Evolutionary conservation across 2,113 vertebrate genomes (phyloP), one percentile per base, ranked within the genome.

Genomic region (Anguilla rostrata): DNA sequence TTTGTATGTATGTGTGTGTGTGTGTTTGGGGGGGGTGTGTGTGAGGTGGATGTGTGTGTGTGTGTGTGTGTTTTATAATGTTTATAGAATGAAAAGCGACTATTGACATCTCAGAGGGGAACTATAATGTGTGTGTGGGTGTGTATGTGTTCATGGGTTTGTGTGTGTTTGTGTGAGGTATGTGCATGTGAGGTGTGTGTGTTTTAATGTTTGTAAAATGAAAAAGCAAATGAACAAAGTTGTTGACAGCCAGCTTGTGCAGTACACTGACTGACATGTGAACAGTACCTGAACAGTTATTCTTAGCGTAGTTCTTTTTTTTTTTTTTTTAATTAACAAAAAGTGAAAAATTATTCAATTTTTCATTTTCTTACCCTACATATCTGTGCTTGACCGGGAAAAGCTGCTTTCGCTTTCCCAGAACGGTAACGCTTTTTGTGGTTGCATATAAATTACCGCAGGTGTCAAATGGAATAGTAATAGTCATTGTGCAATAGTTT

Each of bases 141-240:
- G 20, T 89, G 89, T 57, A 89, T 87, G 88, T 91, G 12, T 86
- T 82, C 86, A 56, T 87, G 85, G 86, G 49, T 12, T 2, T 53
- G 49, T 53, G 49, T 14, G 49, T 53, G 11, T 53, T 6, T 53
- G 49, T 14, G 49, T 14, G 49, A 2, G 49, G 49, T 12, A 53
- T 53, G 49, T 11, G 49, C 12, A 8, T 56, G 78, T 15, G 34
- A 60, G 88, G 81, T 83, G 80, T 83, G 34, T 87, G 63, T 87
- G 85, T 87, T 84, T 40, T 60, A 78, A 87, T 91, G 92, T 89
- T 92, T 82, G 90, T 89, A 90, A 87, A 90, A 82, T 81, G 89
- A 87, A 63, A 34, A 81, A 86, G 88, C 84, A 88, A 89, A 71
- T 86, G 87, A 89, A 79, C 41, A n/a, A 63, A 84, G 78, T 71